These are phyloP conservation scores for Meriones psammophilus DNA, from an alignment of 2,797 vertebrate species.

Conservation along the genomic window DNA sequence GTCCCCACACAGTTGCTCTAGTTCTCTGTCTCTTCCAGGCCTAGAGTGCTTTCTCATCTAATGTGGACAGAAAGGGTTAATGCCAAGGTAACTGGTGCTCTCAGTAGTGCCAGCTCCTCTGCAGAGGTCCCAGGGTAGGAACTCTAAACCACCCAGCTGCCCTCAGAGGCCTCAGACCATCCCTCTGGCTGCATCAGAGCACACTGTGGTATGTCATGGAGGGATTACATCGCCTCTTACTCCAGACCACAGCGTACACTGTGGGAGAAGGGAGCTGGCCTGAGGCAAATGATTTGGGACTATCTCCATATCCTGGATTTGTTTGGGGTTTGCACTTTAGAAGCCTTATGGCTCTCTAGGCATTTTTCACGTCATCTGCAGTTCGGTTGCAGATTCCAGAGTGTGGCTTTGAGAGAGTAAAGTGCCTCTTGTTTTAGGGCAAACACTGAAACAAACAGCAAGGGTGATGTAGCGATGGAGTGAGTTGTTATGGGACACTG, in stretches of 20 bases:
- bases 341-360: conserved; percentile 31
- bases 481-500: too few species aligned
- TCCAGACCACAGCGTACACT: conserved; percentile 38
- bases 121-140: background rate
- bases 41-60: background rate
- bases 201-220: conserved; percentile 3
- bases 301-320: background rate
- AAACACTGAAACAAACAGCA: background rate
- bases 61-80: background rate
- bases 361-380: conserved; percentile 30
- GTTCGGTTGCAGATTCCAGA: conserved; percentile 6
- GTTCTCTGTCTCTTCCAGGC: background rate
- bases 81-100: background rate
- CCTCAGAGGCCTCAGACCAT: background rate
- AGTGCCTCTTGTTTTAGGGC: background rate
- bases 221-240: conserved; percentile 1
- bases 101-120: background rate
- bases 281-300: conserved; percentile 27
- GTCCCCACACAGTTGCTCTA: background rate
- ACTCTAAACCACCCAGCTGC: background rate
- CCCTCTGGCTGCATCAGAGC: background rate
- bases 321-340: conserved; percentile 49
- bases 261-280: conserved; percentile 32
- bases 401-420: background rate
- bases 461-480: background rate